These are phyloP conservation scores for Hypomesus transpacificus DNA, from an alignment of 2,113 vertebrate species.

Conservation along the genomic window DNA sequence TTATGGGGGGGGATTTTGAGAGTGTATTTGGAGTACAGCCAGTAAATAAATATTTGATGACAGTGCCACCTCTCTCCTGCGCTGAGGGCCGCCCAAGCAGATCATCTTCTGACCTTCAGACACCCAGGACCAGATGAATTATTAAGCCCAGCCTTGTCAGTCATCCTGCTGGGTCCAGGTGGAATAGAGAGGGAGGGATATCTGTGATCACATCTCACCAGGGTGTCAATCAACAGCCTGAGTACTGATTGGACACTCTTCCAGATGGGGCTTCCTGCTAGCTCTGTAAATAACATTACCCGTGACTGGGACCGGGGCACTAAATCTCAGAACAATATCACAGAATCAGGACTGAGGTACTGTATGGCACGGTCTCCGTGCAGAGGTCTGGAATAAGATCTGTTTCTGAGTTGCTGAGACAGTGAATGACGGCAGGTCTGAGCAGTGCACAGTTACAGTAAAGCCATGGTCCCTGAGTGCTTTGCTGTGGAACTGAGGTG, in stretches of 20 bases:
- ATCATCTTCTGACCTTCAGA: constrained; percentile 80
- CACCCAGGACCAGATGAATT: constrained; percentile 73
- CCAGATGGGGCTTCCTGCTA: constrained; percentile 15
- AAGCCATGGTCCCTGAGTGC: not conserved
- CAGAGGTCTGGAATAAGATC: no score
- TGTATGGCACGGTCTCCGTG: not conserved
- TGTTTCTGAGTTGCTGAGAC: not conserved
- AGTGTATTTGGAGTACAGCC: constrained; percentile 68
- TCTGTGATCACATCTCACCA: constrained; percentile 67
- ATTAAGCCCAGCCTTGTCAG: constrained; percentile 73
- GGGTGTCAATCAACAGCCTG: constrained; percentile 54
- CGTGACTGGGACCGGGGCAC: not conserved
- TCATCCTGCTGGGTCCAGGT: constrained; percentile 61
- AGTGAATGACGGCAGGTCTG: not conserved
- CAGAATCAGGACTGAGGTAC: not conserved
- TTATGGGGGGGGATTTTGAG: constrained; percentile 66
- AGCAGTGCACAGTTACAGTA: not conserved
- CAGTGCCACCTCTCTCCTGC: constrained; percentile 63
- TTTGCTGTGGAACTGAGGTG: constrained; percentile 28
- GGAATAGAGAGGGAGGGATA: constrained; percentile 61
- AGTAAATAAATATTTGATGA: constrained; percentile 80
- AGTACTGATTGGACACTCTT: constrained; percentile 57
- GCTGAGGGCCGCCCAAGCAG: constrained; percentile 51
- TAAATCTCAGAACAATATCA: no score
- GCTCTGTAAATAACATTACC: constrained; percentile 29